Percentiles rank a stretch among this genome's conserved stretches.
These are phyloP conservation scores for Sebastes umbrosus DNA, from an alignment of 2,797 vertebrate genomes.

Conservation along the genomic window DNA sequence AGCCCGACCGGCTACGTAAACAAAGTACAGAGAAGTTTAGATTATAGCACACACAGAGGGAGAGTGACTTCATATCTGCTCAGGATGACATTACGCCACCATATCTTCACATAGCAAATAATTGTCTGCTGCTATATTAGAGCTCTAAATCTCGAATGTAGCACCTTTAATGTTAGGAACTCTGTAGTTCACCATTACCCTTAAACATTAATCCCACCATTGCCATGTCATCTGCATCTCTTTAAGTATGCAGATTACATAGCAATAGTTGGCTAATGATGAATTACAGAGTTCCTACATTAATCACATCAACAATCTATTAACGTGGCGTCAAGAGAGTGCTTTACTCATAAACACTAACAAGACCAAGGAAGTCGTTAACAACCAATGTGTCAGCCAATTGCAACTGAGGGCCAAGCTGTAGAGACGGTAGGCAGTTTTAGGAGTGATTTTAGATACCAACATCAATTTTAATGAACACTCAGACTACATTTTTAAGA, in stretches of 20 bases:
- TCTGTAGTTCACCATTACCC: background rate
- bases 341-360: background rate
- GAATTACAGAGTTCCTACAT: background rate
- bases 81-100: too few species aligned
- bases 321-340: background rate
- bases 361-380: background rate
- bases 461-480: background rate
- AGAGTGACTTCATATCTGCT: too few species aligned
- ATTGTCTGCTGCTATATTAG: too few species aligned
- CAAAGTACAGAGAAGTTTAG: too few species aligned
- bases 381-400: background rate
- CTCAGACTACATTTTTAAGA: background rate
- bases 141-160: too few species aligned
- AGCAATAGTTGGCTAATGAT: background rate
- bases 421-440: background rate
- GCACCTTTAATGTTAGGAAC: background rate
- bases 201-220: background rate
- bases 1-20: too few species aligned
- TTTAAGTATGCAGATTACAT: background rate
- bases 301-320: background rate
- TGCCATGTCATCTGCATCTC: background rate
- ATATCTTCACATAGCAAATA: too few species aligned
- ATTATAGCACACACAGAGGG: too few species aligned
- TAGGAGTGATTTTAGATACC: background rate
- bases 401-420: background rate